Conservation (phyloP, 2,113 vertebrate genomes). For the Nyctereutes procyonoides region DNA sequence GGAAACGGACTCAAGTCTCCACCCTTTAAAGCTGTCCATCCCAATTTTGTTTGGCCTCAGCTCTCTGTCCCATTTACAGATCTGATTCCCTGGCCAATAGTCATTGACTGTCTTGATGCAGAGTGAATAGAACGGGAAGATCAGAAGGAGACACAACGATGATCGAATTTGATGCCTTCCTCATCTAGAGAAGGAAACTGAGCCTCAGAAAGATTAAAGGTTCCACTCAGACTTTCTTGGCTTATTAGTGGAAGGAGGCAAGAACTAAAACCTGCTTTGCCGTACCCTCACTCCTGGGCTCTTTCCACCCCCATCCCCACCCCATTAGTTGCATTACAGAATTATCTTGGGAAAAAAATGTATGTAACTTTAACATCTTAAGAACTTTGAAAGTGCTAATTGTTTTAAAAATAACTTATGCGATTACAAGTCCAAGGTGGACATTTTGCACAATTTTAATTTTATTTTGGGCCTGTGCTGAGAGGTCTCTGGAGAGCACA, state of each 20-base stretch:
- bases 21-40: background rate
- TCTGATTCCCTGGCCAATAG: background rate
- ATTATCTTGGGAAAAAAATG: background rate
- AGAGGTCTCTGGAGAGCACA: background rate
- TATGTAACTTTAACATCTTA: background rate
- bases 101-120: background rate
- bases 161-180: background rate
- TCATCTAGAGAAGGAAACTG: background rate
- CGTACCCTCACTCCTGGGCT: background rate
- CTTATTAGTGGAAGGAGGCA: background rate
- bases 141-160: background rate
- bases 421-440: constrained; percentile 41
- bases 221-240: no score
- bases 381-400: constrained; percentile 52
- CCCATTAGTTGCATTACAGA: background rate
- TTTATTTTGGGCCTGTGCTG: background rate
- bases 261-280: background rate
- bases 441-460: constrained; percentile 32
- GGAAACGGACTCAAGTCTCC: background rate
- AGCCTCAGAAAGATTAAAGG: background rate
- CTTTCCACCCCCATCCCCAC: background rate
- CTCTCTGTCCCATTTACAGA: background rate
- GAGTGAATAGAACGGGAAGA: background rate
- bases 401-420: constrained; percentile 68
- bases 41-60: background rate